Percentiles rank a stretch among this genome's conserved stretches.
Evolutionary conservation across 2,113 vertebrate genomes (phyloP).

Genomic region (Camelus dromedarius): DNA sequence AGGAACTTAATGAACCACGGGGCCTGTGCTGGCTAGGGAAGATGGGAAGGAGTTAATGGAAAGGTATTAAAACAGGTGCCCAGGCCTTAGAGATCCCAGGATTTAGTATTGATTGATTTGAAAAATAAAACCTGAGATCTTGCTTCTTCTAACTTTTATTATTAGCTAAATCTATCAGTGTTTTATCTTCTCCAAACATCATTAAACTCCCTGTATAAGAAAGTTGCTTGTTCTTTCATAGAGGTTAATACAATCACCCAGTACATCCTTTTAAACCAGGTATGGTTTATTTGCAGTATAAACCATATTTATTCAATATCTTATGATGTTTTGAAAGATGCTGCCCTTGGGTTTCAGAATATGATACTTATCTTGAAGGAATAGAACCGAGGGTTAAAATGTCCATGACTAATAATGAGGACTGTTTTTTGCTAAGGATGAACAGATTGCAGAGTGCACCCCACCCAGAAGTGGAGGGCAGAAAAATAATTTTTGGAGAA

Average conservation of each 20-base stretch:
- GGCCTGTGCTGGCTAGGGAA: neutral
- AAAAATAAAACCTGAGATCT: neutral
- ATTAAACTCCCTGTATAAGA: neutral
- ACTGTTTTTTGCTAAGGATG: neutral
- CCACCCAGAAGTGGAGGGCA: neutral
- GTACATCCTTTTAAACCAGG: neutral
- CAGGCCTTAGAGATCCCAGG: neutral
- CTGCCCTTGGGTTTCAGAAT: neutral
- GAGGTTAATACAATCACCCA: neutral
- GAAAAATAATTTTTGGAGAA: neutral
- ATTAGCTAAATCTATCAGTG: neutral
- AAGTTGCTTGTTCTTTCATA: neutral
- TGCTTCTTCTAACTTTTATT: neutral
- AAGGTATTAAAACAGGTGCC: neutral
- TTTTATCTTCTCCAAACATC: neutral
- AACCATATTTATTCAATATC: neutral
- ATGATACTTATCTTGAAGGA: slow-evolving; percentile 25
- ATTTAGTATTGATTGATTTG: neutral
- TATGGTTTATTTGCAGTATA: neutral
- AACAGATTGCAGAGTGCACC: neutral
- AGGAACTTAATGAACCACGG: accelerated
- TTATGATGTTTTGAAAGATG: neutral
- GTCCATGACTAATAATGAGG: neutral
- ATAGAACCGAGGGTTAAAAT: neutral
- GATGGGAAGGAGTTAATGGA: neutral